Evolutionary conservation across 2,113 vertebrate genomes (phyloP).

Genomic region (Xiphophorus couchianus): DNA sequence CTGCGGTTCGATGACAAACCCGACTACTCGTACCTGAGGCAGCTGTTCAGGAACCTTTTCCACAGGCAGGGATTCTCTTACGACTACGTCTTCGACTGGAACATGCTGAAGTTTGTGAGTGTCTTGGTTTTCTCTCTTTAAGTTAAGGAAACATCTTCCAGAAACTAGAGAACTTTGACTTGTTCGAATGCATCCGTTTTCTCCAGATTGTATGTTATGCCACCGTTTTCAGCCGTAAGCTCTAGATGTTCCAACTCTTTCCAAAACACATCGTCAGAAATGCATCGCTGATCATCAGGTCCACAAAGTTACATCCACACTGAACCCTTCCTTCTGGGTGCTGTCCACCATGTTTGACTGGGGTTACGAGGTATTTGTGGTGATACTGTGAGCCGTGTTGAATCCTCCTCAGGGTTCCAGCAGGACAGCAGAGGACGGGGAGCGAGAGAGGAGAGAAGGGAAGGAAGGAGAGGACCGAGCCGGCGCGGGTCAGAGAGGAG

Average conservation of each 20-base stretch:
- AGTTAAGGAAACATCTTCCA: too few relatives aligned
- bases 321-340: too few relatives aligned
- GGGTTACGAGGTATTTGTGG: too few relatives aligned
- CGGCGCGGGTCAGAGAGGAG: slow-evolving; percentile 86
- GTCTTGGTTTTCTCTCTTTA: background rate
- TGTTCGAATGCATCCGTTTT: too few relatives aligned
- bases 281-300: too few relatives aligned
- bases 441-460: slow-evolving; percentile 87
- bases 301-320: too few relatives aligned
- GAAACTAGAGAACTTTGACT: too few relatives aligned
- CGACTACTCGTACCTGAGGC: slow-evolving; percentile 94
- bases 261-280: too few relatives aligned
- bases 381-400: background rate
- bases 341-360: too few relatives aligned
- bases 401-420: slow-evolving; percentile 84
- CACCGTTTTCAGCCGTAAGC: too few relatives aligned
- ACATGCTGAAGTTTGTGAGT: slow-evolving; percentile 99
- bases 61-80: slow-evolving; percentile 98
- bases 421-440: slow-evolving; percentile 91
- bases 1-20: slow-evolving; percentile 97
- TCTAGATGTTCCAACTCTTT: too few relatives aligned
- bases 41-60: slow-evolving; percentile 98
- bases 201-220: too few relatives aligned
- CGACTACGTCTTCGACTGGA: slow-evolving; percentile 98
- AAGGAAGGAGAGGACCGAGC: slow-evolving; percentile 93